Evolutionary conservation across 2,113 vertebrate species (phyloP), one percentile per base, ranked within the genome.

Genomic region (Pseudorhombus dupliciocellatus): DNA sequence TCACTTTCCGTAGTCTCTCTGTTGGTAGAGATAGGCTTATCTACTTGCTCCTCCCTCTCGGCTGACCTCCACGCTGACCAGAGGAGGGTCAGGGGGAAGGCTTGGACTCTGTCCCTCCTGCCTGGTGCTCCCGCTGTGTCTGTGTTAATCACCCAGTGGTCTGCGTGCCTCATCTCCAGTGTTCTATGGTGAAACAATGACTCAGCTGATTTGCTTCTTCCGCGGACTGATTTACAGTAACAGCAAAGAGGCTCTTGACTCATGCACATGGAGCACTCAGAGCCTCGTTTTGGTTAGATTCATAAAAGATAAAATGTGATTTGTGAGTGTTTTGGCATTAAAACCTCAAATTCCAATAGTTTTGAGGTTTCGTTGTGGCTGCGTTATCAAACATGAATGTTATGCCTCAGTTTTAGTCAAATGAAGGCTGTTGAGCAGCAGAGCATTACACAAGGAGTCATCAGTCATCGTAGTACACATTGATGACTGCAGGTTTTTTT

Each of bases 21-120:
- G 60, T 75, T 69, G 44, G 58, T 74, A 18, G 59, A 85, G 88
- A 86, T 78, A 84, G 67, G 24, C 80, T 89, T 88, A 90, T 91
- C 90, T 75, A 46, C 28, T 44, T 0, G 46, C 75, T 60, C 78
- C 75, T 68, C 83, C 83, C 48, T 4, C 83, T 77, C 70, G 22
- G 59, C 80, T 74, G 75, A 79, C 80, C 82, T 46, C 54, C 70
- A 30, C 30, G 4, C 42, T 81, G 71, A 84, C 80, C 88, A 20
- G 46, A 53, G 57, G 53, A 18, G 40, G 25, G 40, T 56, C 24
- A 61, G 30, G 28, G 73, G 70, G 62, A 59, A 55, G 55, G 67
- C 67, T 86, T 79, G 63, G 60, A 60, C 65, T 75, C 26, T 6
- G 21, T 68, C 59, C 55, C 55, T 75, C 48, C 62, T 46, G 66